Conservation (phyloP, 2,888 invertebrate species). For the Amphiduros pacificus region DNA sequence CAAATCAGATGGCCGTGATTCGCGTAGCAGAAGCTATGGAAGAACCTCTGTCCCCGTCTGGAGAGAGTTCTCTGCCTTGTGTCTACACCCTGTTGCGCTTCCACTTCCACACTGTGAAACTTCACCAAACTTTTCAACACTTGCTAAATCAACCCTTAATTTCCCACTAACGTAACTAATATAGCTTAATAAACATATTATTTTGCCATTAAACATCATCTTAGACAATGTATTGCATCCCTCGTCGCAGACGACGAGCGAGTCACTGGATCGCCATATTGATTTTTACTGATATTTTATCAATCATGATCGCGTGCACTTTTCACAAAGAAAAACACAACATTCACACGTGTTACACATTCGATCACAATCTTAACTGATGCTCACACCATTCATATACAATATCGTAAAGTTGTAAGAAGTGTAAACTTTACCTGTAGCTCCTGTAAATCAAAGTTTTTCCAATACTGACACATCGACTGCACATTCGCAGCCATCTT, state of each 20-base stretch:
- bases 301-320: constrained; percentile 30
- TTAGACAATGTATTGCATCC: not conserved
- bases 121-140: too few relatives aligned
- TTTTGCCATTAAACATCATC: not conserved
- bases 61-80: too few relatives aligned
- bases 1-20: constrained; percentile 5
- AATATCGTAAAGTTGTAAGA: not conserved
- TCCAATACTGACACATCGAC: constrained; percentile 62
- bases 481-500: constrained; percentile 63
- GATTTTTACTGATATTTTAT: constrained; percentile 42
- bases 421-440: constrained; percentile 53
- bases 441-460: constrained; percentile 60
- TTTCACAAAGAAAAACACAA: constrained; percentile 5
- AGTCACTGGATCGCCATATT: constrained; percentile 40
- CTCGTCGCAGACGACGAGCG: not conserved
- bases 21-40: too few relatives aligned
- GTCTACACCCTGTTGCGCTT: constrained; percentile 3
- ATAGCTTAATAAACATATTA: not conserved
- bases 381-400: not conserved
- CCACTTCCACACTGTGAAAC: not conserved
- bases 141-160: not conserved
- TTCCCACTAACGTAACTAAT: not conserved
- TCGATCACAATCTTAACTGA: not conserved
- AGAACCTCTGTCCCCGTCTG: too few relatives aligned
- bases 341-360: not conserved